Conservation (phyloP, 2,888 invertebrate species). For the Luperina nickerlii region DNA sequence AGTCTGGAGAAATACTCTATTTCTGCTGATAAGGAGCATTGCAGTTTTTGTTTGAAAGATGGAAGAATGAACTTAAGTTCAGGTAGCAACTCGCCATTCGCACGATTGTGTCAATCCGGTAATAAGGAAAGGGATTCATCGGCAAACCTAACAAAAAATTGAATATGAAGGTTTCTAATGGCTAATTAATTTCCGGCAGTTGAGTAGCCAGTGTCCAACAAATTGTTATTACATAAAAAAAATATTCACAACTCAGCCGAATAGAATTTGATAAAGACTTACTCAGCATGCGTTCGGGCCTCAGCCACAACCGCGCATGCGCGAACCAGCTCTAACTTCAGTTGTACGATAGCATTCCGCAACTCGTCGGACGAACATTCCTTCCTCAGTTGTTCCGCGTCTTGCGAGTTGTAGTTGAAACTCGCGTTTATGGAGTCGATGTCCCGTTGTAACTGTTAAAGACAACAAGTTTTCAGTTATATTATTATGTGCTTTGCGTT, state of each 20-base stretch:
- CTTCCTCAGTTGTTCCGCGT: slow-evolving; percentile 78
- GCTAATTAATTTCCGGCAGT: neutral
- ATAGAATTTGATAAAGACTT: slow-evolving; percentile 62
- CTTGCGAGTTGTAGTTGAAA: slow-evolving; percentile 73
- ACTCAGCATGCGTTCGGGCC: slow-evolving; percentile 86
- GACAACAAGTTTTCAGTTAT: neutral
- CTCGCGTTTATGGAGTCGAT: slow-evolving; percentile 78
- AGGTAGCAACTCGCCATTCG: neutral
- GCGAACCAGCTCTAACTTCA: slow-evolving; percentile 85
- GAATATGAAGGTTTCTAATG: neutral
- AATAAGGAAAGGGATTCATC: neutral
- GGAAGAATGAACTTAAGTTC: neutral
- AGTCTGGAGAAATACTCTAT: neutral
- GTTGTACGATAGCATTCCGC: slow-evolving; percentile 80
- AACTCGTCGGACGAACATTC: slow-evolving; percentile 84
- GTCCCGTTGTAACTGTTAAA: slow-evolving; percentile 79
- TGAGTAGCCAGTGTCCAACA: neutral
- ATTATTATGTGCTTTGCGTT: neutral
- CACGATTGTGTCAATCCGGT: neutral
- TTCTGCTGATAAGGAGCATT: neutral
- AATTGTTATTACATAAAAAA: neutral
- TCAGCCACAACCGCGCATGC: slow-evolving; percentile 87
- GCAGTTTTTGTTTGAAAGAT: neutral
- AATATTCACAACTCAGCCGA: neutral
- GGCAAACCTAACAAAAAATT: too few relatives aligned